Conservation (phyloP, 2,888 invertebrate genomes). For the Antitype chi region DNA sequence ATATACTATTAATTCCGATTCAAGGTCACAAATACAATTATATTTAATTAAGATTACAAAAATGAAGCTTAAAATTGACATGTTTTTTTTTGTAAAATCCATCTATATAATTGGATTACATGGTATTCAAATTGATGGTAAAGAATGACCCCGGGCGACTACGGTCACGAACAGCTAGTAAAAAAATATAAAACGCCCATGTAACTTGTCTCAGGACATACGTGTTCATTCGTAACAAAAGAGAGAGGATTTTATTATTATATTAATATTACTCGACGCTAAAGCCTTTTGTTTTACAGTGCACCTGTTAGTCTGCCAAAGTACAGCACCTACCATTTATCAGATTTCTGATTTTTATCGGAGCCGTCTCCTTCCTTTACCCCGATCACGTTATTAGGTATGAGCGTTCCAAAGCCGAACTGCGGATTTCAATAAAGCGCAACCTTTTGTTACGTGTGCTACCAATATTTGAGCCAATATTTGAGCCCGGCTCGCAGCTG, state of each 20-base stretch:
- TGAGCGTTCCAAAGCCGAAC: conserved; percentile 79
- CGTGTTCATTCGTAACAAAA: not conserved
- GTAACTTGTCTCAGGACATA: not conserved
- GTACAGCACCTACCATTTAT: not conserved
- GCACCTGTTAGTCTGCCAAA: not conserved
- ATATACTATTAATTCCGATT: no score
- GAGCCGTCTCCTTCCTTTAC: conserved; percentile 60
- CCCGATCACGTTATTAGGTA: conserved; percentile 85
- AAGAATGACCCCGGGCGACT: no score
- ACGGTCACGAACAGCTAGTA: no score
- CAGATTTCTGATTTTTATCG: not conserved
- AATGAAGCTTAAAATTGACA: no score
- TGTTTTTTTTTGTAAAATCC: no score
- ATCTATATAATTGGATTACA: no score
- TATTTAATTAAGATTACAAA: no score
- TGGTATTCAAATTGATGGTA: no score
- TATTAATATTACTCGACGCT: no score
- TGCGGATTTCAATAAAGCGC: conserved; percentile 88
- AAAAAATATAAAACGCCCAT: no score
- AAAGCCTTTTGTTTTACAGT: no score
- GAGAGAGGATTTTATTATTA: not conserved
- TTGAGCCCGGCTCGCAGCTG: conserved; percentile 73
- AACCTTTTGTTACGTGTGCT: conserved; percentile 88
- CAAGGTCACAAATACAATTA: no score
- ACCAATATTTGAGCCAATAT: conserved; percentile 85